Evolutionary conservation across 2,113 vertebrate species (phyloP).

Genomic region (Sinocyclocheilus anophthalmus): DNA sequence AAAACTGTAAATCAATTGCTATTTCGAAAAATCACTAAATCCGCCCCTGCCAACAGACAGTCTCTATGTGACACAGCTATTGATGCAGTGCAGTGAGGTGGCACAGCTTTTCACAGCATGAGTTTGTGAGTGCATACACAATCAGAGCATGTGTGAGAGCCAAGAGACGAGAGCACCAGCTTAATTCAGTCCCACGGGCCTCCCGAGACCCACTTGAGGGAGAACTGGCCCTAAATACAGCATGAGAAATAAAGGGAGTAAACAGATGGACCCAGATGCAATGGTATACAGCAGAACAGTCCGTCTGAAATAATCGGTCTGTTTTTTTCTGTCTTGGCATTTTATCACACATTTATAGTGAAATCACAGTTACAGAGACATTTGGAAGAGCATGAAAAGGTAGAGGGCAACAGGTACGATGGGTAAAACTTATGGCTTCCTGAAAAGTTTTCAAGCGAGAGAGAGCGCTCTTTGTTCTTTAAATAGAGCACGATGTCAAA

Average conservation of each 20-base stretch:
- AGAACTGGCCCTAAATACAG: slow-evolving; percentile 39
- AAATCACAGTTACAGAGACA: not conserved
- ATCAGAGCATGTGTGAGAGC: not conserved
- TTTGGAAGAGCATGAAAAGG: slow-evolving; percentile 5
- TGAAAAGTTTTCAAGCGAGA: not conserved
- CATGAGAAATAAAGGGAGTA: slow-evolving; percentile 49
- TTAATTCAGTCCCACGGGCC: not conserved
- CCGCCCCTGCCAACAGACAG: not conserved
- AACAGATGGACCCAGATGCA: slow-evolving; percentile 49
- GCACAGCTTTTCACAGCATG: slow-evolving; percentile 9
- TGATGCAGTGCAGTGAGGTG: slow-evolving; percentile 17
- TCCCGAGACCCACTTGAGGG: not conserved
- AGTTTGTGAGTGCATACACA: not conserved
- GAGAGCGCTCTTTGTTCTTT: not conserved
- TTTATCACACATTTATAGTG: slow-evolving; percentile 38
- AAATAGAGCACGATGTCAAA: not conserved
- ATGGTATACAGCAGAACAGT: slow-evolving; percentile 46
- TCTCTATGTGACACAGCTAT: slow-evolving; percentile 12
- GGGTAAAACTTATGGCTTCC: not conserved
- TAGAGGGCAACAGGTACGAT: not conserved
- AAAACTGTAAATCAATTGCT: no score
- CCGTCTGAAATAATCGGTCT: slow-evolving; percentile 40
- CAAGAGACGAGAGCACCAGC: not conserved
- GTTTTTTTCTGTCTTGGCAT: slow-evolving; percentile 41
- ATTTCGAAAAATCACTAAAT: no score